These are phyloP conservation scores for Phyllotis vaccarum DNA, from an alignment of 2,797 vertebrate species.

Conservation along the genomic window DNA sequence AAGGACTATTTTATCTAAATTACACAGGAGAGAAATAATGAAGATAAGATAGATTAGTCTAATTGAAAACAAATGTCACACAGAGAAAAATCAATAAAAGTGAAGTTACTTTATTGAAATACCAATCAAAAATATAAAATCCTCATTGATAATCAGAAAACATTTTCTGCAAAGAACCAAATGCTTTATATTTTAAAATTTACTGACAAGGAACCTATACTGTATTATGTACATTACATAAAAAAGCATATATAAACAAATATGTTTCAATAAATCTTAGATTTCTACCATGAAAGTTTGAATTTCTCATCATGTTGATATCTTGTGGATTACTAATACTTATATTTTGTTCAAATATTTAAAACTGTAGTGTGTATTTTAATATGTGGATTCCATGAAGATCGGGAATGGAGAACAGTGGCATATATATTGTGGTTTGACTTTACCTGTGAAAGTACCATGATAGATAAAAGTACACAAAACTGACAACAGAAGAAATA, in stretches of 20 bases:
- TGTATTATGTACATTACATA: not conserved
- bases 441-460: not conserved
- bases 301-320: not conserved
- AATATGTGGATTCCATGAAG: not conserved
- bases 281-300: not conserved
- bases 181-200: not conserved
- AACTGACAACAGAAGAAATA: not conserved
- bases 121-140: not conserved
- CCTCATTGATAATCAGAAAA: not conserved
- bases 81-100: slow-evolving; percentile 29
- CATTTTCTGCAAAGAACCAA: not conserved
- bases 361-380: not conserved
- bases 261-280: not conserved
- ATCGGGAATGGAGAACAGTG: not conserved
- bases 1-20: not conserved
- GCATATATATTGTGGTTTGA: not conserved
- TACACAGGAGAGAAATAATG: not conserved
- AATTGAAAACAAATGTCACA: not conserved
- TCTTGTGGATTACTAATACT: not conserved
- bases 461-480: not conserved
- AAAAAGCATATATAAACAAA: not conserved
- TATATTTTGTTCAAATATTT: not conserved
- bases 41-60: not conserved
- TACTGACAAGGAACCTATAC: not conserved
- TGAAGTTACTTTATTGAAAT: not conserved